Evolutionary conservation across 2,797 vertebrate species (phyloP).

Genomic region (Pseudochromis fuscus): DNA sequence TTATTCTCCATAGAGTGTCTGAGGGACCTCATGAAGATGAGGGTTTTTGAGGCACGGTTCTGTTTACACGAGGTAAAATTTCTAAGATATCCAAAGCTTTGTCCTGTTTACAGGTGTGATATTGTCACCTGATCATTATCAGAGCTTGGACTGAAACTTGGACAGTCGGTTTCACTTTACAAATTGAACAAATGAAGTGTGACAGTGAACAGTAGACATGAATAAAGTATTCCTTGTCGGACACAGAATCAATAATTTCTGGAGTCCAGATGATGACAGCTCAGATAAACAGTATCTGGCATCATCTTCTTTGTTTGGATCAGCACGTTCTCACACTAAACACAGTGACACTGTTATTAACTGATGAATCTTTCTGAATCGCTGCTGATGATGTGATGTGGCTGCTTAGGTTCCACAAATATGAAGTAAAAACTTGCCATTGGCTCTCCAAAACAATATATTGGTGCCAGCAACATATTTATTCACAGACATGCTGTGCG

Average conservation of each 20-base stretch:
- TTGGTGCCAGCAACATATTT: conserved; percentile 38
- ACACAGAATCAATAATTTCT: not conserved
- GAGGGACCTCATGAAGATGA: conserved; percentile 81
- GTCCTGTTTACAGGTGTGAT: not conserved
- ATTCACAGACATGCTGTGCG: conserved; percentile 4
- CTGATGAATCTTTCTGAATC: conserved; percentile 20
- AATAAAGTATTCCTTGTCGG: not conserved
- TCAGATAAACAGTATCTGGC: conserved; percentile 13
- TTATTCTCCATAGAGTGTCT: conserved; percentile 83
- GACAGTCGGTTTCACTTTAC: not conserved
- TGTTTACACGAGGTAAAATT: conserved; percentile 90
- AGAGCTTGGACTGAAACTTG: not conserved
- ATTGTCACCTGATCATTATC: not conserved
- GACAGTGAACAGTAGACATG: not conserved
- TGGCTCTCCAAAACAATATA: conserved; percentile 37
- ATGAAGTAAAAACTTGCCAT: conserved; percentile 61
- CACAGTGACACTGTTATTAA: conserved; percentile 27
- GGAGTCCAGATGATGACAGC: conserved; percentile 4
- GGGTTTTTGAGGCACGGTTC: conserved; percentile 89
- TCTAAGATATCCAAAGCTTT: not conserved
- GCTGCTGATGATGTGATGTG: no score
- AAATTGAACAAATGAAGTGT: not conserved
- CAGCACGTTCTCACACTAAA: conserved; percentile 19
- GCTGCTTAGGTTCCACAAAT: no score
- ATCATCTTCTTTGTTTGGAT: conserved; percentile 7